These are phyloP conservation scores for Cosmia trapezina DNA, from an alignment of 2,888 invertebrate species.

Conservation along the genomic window DNA sequence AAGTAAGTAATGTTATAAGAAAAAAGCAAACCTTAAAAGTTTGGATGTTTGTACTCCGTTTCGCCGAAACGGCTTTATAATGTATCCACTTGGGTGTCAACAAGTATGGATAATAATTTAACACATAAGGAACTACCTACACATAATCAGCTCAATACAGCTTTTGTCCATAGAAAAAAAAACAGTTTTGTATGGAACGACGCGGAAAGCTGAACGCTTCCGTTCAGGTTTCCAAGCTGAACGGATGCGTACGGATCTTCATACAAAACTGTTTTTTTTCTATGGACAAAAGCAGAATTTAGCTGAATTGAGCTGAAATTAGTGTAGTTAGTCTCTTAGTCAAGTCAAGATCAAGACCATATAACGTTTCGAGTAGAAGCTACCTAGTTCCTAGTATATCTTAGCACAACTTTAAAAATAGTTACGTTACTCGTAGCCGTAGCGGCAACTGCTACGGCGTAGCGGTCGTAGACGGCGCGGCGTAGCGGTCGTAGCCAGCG, in stretches of 20 bases:
- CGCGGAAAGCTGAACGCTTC: too few relatives aligned
- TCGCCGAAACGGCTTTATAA: background rate
- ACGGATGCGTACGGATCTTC: too few relatives aligned
- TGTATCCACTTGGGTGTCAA: background rate
- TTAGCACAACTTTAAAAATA: slow-evolving; percentile 21
- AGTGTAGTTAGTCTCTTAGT: background rate
- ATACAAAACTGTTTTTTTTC: too few relatives aligned
- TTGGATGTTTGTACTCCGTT: too few relatives aligned
- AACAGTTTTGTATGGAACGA: too few relatives aligned
- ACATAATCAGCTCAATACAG: too few relatives aligned
- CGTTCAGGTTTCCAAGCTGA: too few relatives aligned
- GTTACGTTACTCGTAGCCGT: slow-evolving; percentile 10
- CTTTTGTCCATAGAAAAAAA: too few relatives aligned
- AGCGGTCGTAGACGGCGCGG: too few relatives aligned
- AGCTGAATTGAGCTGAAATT: too few relatives aligned
- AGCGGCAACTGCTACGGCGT: slow-evolving; percentile 26
- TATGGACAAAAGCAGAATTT: too few relatives aligned
- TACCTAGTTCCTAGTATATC: slow-evolving; percentile 2
- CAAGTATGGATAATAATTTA: slow-evolving; percentile 20
- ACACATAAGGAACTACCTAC: background rate
- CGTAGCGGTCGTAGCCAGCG: slow-evolving; percentile 21
- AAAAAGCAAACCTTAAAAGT: background rate
- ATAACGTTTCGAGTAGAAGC: background rate
- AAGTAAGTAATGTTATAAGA: background rate
- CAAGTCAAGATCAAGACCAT: slow-evolving; percentile 7